A percentile compares a stretch with the other conserved stretches of the same genome.
Evolutionary conservation across 2,797 vertebrate species (phyloP).

Genomic region (Selene dorsalis): DNA sequence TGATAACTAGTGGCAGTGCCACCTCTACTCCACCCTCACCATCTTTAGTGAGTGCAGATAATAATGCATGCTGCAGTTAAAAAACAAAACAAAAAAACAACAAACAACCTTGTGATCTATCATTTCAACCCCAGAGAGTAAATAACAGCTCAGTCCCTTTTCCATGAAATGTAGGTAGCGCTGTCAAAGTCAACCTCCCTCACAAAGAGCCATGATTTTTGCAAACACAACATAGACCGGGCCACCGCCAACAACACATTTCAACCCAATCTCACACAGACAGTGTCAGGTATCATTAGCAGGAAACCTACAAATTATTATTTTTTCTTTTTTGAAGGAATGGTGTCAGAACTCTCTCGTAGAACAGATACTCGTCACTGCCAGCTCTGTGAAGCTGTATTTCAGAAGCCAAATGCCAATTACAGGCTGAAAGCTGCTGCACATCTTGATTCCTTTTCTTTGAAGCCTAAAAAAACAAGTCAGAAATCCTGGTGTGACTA

Average conservation of each 20-base stretch:
- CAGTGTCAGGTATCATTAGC: constrained; percentile 17
- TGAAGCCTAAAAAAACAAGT: not conserved
- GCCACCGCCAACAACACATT: constrained; percentile 7
- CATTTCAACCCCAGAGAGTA: constrained; percentile 16
- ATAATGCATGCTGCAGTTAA: constrained; percentile 29
- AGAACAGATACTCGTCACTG: constrained; percentile 9
- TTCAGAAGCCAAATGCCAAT: constrained; percentile 13
- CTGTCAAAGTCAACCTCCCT: constrained; percentile 24
- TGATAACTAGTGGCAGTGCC: constrained; percentile 23
- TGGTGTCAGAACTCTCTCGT: constrained; percentile 13
- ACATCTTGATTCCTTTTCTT: not conserved
- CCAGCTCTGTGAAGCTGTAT: constrained; percentile 21
- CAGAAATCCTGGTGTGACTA: not conserved
- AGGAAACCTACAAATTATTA: constrained; percentile 6
- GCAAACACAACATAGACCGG: constrained; percentile 17
- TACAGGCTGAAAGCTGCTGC: not conserved
- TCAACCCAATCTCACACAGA: constrained; percentile 35
- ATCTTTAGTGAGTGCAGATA: not conserved
- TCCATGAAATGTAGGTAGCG: constrained; percentile 23
- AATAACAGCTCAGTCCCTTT: constrained; percentile 18
- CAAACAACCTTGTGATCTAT: not conserved
- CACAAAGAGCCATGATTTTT: not conserved
- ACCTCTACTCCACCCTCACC: constrained; percentile 25
- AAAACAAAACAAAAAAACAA: not conserved
- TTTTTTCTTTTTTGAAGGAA: not conserved